Evolutionary conservation across 1,140 invertebrate genomes (phyloP).

Genomic region (Neodiprion pinetum): DNA sequence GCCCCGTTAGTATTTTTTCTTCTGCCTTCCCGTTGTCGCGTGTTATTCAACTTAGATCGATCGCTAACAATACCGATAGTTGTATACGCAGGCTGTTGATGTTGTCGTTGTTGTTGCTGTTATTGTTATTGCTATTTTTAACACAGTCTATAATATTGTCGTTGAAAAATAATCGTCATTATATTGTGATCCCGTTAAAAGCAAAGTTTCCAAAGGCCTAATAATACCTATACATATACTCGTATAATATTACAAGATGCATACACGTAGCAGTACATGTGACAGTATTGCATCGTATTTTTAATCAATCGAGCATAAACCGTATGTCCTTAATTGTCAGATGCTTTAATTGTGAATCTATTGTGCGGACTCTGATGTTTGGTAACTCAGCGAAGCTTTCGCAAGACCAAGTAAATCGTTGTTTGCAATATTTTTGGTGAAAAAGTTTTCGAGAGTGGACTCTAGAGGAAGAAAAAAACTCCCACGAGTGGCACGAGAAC

Average conservation of each 20-base stretch:
- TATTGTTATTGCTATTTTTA: neutral
- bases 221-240: neutral
- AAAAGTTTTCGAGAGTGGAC: no score
- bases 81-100: neutral
- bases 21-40: neutral
- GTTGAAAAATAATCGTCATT: conserved; percentile 4
- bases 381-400: no score
- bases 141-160: neutral
- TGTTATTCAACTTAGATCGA: neutral
- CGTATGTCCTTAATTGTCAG: no score
- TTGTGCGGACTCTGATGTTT: no score
- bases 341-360: no score
- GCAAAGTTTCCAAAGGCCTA: conserved; percentile 7
- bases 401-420: no score
- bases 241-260: neutral
- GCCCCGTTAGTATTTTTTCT: neutral
- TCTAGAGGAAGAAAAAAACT: no score
- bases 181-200: neutral
- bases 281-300: no score
- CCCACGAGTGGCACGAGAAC: no score
- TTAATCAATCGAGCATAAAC: no score
- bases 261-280: no score
- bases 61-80: neutral
- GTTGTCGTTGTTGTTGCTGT: neutral
- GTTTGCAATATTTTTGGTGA: no score